Base-by-base conservation (phyloP, 2,888 invertebrate species). In the Euzetes globulus region DNA sequence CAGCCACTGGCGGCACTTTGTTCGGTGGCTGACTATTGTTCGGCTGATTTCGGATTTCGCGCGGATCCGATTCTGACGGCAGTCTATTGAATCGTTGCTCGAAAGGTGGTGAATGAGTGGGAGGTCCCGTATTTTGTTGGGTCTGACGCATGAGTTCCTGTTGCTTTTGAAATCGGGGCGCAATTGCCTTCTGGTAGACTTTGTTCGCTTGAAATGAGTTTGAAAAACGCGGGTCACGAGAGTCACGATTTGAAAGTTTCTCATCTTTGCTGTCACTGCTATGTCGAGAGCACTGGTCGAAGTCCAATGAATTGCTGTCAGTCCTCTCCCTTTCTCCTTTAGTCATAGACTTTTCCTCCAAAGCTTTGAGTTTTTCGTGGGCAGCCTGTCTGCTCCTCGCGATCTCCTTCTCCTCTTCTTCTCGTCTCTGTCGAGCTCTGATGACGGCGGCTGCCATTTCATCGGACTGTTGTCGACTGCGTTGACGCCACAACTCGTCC, bases 101-200 rank as follows among this genome's bases (percentile, higher is more conserved):
- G 17, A 33, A 65, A 41, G 63, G 63, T 1, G 63, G 63, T 13
- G 58, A 58, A 29, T 58, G 58, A 37, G 3, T 19, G 17, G 47
- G 22, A 9, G n/a, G 77, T 81, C 81, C 75, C 6, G 33, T 50
- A 7, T 19, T 75, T 13, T 72, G 75, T 19, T 73, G 71, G 1
- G 76, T 76, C 9, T 77, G 77, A 6, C 77, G 72, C 75, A 76
- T 73, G 27, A 76, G 72, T 19, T 75, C 78, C 65, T 91, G 90
- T 80, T 91, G 90, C 80, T 90, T 90, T 80, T 89, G 88, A 83
- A 92, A 91, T 75, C 94, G 86, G 19, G 94, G 94, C 73, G 94
- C 93, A 80, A 94, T 86, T 83, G 91, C 90, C 72, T 87, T 88
- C 82, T 91, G 91, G 83, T 91, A 92, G 78, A 88, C 88, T 80